Evolutionary conservation across 2,888 invertebrate genomes (phyloP).

Genomic region (Chloromyia formosa): DNA sequence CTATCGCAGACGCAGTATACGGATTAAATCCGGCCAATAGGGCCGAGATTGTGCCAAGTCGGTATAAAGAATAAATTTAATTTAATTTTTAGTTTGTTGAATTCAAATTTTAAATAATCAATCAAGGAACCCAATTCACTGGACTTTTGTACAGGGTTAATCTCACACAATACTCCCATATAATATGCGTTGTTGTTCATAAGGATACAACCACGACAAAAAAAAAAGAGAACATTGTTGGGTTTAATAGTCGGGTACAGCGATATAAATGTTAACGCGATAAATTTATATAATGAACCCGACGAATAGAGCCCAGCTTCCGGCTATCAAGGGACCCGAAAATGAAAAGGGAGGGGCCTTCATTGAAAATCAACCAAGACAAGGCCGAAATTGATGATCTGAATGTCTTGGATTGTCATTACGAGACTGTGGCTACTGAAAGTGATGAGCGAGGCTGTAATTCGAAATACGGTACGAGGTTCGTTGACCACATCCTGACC

Average conservation of each 20-base stretch:
- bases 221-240: constrained; percentile 30
- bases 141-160: no score
- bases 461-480: constrained; percentile 13
- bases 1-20: no score
- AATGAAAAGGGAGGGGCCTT: neutral
- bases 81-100: no score
- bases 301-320: constrained; percentile 30
- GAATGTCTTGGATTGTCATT: constrained; percentile 41
- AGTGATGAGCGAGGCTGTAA: constrained; percentile 35
- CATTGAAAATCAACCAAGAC: constrained; percentile 20
- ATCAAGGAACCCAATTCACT: no score
- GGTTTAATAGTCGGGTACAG: constrained; percentile 40
- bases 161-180: no score
- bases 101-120: no score
- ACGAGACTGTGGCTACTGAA: constrained; percentile 31
- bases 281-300: constrained; percentile 47
- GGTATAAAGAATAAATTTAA: no score
- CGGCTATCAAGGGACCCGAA: constrained; percentile 8
- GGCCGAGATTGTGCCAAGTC: no score
- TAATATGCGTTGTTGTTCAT: constrained; percentile 39
- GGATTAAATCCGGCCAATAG: no score
- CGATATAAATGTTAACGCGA: constrained; percentile 48
- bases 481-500: constrained; percentile 34
- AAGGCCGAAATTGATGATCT: constrained; percentile 31
- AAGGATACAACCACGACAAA: neutral